Percentiles rank a stretch among this genome's conserved stretches.
Conservation (phyloP, 1,140 invertebrate genomes). For the Cryptotermes secundus region DNA sequence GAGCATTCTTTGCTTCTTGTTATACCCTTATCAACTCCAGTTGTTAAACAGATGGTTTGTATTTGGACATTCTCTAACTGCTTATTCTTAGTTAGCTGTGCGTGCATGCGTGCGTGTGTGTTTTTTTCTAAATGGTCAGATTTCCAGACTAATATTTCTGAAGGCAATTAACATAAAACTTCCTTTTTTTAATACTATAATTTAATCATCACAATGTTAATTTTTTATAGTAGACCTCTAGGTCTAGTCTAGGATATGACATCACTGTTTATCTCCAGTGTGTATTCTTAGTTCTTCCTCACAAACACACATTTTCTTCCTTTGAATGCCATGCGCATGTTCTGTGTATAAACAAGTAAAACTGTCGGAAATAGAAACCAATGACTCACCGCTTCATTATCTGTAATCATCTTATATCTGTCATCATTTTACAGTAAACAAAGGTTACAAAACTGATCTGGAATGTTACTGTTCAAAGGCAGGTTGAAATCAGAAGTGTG, state of each 20-base stretch:
- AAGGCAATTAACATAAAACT: not conserved
- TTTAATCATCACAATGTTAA: not conserved
- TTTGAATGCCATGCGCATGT: not conserved
- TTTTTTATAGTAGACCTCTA: not conserved
- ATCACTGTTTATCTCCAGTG: not conserved
- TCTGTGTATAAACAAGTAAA: not conserved
- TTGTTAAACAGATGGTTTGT: not conserved
- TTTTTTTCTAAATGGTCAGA: too few species aligned
- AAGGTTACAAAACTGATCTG: not conserved
- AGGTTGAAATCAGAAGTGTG: too few species aligned
- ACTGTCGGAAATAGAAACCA: conserved; percentile 17
- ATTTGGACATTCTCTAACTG: not conserved
- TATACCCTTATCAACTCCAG: too few species aligned
- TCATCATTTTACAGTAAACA: not conserved
- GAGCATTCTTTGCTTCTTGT: too few species aligned
- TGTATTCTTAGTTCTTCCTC: not conserved
- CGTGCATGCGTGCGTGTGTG: not conserved
- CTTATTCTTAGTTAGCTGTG: not conserved
- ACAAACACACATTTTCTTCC: not conserved
- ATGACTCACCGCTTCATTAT: not conserved
- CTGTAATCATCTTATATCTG: not conserved
- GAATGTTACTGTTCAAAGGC: not conserved
- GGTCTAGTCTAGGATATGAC: not conserved
- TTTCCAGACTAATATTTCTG: not conserved
- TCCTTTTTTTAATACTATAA: not conserved